A percentile compares a stretch with the other conserved stretches of the same genome.
Evolutionary conservation across 2,113 vertebrate species (phyloP).

Genomic region (Xenus cinereus): DNA sequence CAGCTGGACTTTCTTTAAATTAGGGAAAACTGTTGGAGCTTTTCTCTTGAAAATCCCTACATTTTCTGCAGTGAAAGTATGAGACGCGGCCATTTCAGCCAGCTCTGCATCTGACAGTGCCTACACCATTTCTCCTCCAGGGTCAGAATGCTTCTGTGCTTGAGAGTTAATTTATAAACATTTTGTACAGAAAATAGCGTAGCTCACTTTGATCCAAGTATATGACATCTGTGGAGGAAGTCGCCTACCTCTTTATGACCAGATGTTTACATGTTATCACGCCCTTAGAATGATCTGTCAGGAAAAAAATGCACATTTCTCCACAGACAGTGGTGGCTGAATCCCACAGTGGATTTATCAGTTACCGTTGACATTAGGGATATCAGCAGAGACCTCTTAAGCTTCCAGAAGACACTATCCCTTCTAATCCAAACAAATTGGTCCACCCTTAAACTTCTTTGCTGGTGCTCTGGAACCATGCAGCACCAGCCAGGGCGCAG

Average conservation of each 20-base stretch:
- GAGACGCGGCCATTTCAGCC: neutral
- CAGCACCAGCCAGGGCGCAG: neutral
- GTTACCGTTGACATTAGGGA: neutral
- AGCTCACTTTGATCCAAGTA: neutral
- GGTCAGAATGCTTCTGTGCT: neutral
- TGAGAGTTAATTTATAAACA: neutral
- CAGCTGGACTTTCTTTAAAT: neutral
- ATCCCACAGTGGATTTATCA: neutral
- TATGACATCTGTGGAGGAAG: neutral
- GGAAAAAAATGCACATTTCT: neutral
- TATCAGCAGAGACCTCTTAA: neutral
- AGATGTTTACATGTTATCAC: neutral
- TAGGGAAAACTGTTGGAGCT: neutral
- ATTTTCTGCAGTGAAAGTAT: neutral
- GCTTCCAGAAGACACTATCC: neutral
- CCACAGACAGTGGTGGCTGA: neutral
- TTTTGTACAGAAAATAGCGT: neutral
- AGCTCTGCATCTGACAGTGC: neutral
- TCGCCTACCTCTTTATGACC: neutral
- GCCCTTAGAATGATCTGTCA: neutral
- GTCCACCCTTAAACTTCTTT: neutral
- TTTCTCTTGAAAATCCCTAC: neutral
- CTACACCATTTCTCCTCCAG: neutral
- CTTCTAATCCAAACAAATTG: neutral
- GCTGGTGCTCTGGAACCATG: neutral